These are phyloP conservation scores for Heliconius hewitsoni DNA, from an alignment of 1,140 invertebrate species.

Conservation along the genomic window DNA sequence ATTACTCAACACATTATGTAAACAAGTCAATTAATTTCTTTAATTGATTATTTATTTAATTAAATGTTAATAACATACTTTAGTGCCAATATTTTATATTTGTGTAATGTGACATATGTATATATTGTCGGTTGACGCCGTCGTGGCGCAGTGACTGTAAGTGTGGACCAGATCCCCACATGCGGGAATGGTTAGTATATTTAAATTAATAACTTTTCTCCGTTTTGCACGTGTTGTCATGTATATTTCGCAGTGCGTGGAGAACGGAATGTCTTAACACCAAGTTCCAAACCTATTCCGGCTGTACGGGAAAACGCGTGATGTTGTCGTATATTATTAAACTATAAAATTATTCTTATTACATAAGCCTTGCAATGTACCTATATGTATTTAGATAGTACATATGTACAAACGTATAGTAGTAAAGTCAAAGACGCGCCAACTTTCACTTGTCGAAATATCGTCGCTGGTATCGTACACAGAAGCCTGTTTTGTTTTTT, in stretches of 20 bases:
- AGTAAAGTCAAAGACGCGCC: conserved; percentile 2
- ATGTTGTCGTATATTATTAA: no score
- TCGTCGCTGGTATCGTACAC: not conserved
- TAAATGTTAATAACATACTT: not conserved
- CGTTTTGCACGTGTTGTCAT: no score
- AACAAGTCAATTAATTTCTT: not conserved
- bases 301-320: no score
- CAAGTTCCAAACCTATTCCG: no score
- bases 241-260: no score
- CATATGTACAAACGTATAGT: not conserved
- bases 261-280: no score
- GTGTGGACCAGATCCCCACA: no score
- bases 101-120: no score
- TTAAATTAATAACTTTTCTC: no score
- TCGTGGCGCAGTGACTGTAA: no score
- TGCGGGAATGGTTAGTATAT: no score
- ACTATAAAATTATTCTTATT: not conserved
- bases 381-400: not conserved
- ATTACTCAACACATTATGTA: not conserved
- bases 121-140: no score
- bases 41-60: not conserved
- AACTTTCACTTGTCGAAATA: conserved; percentile 4
- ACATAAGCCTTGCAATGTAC: not conserved
- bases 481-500: not conserved
- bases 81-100: not conserved